phyloP scores from a whole-genome alignment of 2,888 invertebrate species.

The Lasioglossum lativentre region DNA sequence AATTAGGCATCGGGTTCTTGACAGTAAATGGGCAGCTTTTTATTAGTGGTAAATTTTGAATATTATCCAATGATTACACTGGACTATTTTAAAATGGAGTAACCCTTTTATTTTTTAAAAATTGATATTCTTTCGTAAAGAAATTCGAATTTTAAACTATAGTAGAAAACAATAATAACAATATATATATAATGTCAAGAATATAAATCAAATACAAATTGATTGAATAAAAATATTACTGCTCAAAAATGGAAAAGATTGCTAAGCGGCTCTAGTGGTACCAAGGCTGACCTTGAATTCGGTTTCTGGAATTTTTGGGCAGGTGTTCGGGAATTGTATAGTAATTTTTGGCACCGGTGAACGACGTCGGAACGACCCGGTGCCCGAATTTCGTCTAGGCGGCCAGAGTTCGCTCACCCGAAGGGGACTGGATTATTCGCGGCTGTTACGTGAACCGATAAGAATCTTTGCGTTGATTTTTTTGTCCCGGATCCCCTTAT shows the following conservation, averaged over 20 bases:
- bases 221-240: too few relatives aligned
- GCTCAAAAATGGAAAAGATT: too few relatives aligned
- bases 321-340: not conserved
- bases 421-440: constrained; percentile 49
- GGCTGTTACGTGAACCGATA: constrained; percentile 63
- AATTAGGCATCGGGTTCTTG: not conserved
- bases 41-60: not conserved
- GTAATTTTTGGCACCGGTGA: constrained; percentile 46
- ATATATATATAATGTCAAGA: too few relatives aligned
- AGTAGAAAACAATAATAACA: not conserved
- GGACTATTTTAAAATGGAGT: not conserved
- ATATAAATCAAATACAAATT: too few relatives aligned
- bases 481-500: constrained; percentile 48
- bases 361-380: not conserved
- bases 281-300: not conserved
- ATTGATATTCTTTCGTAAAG: not conserved
- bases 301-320: not conserved
- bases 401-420: constrained; percentile 63
- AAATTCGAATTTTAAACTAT: not conserved
- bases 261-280: not conserved
- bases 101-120: not conserved
- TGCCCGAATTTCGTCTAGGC: not conserved
- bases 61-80: not conserved
- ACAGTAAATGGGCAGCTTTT: too few relatives aligned
- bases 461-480: constrained; percentile 58